phyloP scores from a whole-genome alignment of 2,797 vertebrate genomes.

The Hydrophis major region DNA sequence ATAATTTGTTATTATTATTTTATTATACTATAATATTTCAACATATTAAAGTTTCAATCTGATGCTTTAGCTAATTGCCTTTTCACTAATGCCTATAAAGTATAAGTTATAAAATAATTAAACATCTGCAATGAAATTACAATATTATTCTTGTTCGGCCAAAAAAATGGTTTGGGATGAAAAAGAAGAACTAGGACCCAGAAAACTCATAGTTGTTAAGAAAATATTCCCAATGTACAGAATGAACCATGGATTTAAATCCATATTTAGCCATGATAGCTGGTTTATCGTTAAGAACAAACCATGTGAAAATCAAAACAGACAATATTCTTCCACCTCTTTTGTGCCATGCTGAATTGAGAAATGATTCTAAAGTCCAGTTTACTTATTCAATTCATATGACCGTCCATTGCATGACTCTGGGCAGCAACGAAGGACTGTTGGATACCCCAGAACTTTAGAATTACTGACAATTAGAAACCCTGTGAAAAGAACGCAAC shows the following conservation, averaged over 20 bases:
- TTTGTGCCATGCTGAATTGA: not conserved
- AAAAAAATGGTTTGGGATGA: not conserved
- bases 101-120: not conserved
- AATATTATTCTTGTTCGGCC: not conserved
- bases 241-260: not conserved
- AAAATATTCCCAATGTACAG: not conserved
- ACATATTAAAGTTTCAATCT: not conserved
- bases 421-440: not conserved
- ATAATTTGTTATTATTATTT: not conserved
- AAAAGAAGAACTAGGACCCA: not conserved
- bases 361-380: not conserved
- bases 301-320: not conserved
- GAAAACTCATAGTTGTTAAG: not conserved
- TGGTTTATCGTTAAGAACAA: not conserved
- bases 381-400: not conserved
- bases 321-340: not conserved
- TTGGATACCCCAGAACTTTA: not conserved
- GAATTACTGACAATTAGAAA: not conserved
- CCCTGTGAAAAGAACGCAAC: not conserved
- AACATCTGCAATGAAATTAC: not conserved
- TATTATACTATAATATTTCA: not conserved
- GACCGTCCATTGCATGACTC: not conserved
- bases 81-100: not conserved
- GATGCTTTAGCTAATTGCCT: not conserved
- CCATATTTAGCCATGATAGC: not conserved